Evolutionary conservation across 2,797 vertebrate genomes (phyloP).

Genomic region (Betta splendens): DNA sequence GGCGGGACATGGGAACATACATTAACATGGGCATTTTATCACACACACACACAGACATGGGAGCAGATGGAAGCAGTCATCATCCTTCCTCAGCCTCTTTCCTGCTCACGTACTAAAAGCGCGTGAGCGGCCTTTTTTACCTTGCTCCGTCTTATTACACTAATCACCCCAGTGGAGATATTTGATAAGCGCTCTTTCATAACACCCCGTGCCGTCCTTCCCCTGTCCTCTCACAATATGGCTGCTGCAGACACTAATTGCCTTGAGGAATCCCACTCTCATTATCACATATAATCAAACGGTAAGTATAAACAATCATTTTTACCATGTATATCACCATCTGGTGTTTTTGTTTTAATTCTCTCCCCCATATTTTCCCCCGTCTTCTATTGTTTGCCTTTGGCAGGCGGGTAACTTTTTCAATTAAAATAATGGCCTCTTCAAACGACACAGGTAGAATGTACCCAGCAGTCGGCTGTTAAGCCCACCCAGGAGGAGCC

Average conservation of each 20-base stretch:
- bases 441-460: conserved; percentile 66
- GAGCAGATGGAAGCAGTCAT: conserved; percentile 55
- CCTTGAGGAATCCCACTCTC: conserved; percentile 78
- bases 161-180: conserved; percentile 75
- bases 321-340: conserved; percentile 77
- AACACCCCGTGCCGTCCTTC: conserved; percentile 72
- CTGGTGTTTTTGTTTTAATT: conserved; percentile 76
- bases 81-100: conserved; percentile 22
- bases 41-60: conserved; percentile 19
- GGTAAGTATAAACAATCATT: conserved; percentile 81
- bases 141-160: conserved; percentile 77
- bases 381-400: conserved; percentile 53
- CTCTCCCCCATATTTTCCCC: conserved; percentile 18
- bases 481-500: conserved; percentile 70
- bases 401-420: conserved; percentile 67
- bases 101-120: conserved; percentile 43
- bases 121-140: conserved; percentile 71
- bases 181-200: conserved; percentile 75
- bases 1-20: conserved; percentile 41
- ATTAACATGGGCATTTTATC: conserved; percentile 55
- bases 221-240: conserved; percentile 79
- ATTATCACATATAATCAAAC: conserved; percentile 83
- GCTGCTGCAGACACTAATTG: conserved; percentile 76
- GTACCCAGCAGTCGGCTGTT: conserved; percentile 61
- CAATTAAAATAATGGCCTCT: conserved; percentile 74